phyloP scores from a whole-genome alignment of 1,140 invertebrate genomes.

The Apis florea region DNA sequence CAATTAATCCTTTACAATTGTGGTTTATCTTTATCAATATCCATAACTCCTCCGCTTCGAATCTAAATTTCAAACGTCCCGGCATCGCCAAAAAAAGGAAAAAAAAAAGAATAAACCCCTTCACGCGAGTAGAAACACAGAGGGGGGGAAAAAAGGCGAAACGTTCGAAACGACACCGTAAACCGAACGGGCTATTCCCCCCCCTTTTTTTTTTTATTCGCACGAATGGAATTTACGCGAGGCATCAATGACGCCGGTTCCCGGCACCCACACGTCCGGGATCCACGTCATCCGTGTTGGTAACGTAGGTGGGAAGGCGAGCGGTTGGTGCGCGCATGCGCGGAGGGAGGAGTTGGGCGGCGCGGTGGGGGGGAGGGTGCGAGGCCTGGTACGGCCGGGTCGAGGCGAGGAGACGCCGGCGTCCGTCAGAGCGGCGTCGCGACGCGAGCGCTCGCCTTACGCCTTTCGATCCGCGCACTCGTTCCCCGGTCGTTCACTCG shows the following conservation, averaged over 20 bases:
- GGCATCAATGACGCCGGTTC: constrained; percentile 9
- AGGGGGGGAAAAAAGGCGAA: too few species aligned
- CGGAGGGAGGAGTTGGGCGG: constrained; percentile 42
- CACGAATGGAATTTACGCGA: neutral
- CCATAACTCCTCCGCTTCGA: too few species aligned
- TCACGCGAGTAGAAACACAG: too few species aligned
- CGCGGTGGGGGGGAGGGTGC: constrained; percentile 54
- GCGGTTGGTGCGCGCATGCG: constrained; percentile 56
- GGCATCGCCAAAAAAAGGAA: too few species aligned
- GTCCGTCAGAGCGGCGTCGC: constrained; percentile 73
- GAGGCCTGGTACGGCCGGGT: constrained; percentile 71
- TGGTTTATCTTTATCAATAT: too few species aligned
- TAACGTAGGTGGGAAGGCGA: constrained; percentile 15
- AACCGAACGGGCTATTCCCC: too few species aligned
- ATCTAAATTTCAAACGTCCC: too few species aligned
- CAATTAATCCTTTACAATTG: too few species aligned
- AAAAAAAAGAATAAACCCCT: too few species aligned
- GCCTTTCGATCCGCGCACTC: neutral
- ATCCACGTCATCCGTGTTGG: constrained; percentile 2
- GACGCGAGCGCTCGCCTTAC: constrained; percentile 63
- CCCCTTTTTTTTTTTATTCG: too few species aligned
- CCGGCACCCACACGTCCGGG: constrained; percentile 10
- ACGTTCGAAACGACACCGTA: too few species aligned
- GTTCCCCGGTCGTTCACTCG: neutral
- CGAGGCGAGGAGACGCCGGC: constrained; percentile 67